A percentile compares a stretch with the other conserved stretches of the same genome.
phyloP scores from a whole-genome alignment of 2,888 invertebrate species.

The Rhingia rostrata region DNA sequence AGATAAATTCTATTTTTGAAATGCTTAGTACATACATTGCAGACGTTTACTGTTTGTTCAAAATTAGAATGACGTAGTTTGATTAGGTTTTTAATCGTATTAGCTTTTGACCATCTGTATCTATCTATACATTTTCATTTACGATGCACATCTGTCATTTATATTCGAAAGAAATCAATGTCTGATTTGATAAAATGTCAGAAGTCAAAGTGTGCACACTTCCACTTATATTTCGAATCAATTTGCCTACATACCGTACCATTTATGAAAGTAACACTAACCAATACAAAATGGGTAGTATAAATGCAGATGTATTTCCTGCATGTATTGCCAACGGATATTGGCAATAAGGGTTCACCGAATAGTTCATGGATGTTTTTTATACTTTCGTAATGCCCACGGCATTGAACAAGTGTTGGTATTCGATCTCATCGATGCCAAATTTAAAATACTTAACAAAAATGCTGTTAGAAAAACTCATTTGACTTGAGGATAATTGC shows the following conservation, averaged over 20 bases:
- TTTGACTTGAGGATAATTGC: slow-evolving; percentile 45
- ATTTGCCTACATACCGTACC: slow-evolving; percentile 8
- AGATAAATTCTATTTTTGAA: too few species aligned
- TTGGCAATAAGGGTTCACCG: slow-evolving; percentile 27
- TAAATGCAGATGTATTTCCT: slow-evolving; percentile 10
- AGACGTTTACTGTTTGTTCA: too few species aligned
- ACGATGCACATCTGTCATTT: too few species aligned
- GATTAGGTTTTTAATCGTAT: too few species aligned
- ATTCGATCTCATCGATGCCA: slow-evolving; percentile 50
- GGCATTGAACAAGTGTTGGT: slow-evolving; percentile 45
- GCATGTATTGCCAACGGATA: slow-evolving; percentile 36
- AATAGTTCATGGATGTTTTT: slow-evolving; percentile 42
- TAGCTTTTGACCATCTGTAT: too few species aligned
- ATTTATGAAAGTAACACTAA: not conserved
- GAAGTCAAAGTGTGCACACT: not conserved
- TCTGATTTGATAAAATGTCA: too few species aligned
- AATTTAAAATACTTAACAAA: slow-evolving; percentile 43
- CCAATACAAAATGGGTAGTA: not conserved
- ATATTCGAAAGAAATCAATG: too few species aligned
- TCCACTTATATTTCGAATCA: not conserved
- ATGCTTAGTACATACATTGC: too few species aligned
- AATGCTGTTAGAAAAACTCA: slow-evolving; percentile 24
- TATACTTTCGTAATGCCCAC: slow-evolving; percentile 14
- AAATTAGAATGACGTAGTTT: too few species aligned
- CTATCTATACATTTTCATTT: too few species aligned